These are phyloP conservation scores for Nephrotoma guestfalica DNA, from an alignment of 2,888 invertebrate genomes.

Conservation along the genomic window DNA sequence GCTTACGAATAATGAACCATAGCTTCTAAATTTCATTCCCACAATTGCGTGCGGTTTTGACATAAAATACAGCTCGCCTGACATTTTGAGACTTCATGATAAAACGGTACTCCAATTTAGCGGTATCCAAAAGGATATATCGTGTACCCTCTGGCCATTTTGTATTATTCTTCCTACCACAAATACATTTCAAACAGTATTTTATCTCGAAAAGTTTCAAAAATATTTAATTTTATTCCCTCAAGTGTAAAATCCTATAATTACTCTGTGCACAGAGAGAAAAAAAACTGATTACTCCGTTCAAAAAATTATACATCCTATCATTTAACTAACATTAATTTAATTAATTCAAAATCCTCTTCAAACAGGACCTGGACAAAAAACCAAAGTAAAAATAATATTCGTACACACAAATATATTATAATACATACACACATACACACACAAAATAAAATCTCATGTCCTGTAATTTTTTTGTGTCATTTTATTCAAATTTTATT, in stretches of 20 bases:
- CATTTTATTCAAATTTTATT: background rate
- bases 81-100: no score
- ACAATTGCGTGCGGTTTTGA: no score
- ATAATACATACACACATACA: background rate
- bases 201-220: background rate
- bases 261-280: background rate
- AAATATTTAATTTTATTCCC: background rate
- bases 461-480: background rate
- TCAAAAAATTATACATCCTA: background rate
- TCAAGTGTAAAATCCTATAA: background rate
- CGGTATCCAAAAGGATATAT: no score
- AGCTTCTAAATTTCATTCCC: no score
- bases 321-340: background rate
- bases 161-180: no score
- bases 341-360: background rate
- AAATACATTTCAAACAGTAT: background rate
- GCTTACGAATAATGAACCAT: no score
- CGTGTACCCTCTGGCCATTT: no score
- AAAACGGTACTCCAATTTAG: no score
- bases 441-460: background rate
- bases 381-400: background rate
- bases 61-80: no score
- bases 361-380: background rate
- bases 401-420: background rate
- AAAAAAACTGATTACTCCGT: background rate